Percentiles rank a stretch among this genome's conserved stretches.
Evolutionary conservation across 2,888 invertebrate species (phyloP).

Genomic region (Idaea aversata): DNA sequence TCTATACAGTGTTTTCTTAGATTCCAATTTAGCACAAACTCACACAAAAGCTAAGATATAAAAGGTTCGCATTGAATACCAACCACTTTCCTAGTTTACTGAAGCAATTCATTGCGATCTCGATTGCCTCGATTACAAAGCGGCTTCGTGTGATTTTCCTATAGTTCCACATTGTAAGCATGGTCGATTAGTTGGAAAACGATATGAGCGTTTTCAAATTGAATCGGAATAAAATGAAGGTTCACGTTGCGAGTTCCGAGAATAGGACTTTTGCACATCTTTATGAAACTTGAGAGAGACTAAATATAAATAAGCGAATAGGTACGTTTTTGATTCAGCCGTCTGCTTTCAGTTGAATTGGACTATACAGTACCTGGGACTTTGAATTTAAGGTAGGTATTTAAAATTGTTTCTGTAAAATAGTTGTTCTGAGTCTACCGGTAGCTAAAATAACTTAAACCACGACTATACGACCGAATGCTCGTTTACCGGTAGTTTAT

Average conservation of each 20-base stretch:
- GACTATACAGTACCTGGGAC: neutral
- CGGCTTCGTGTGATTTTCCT: constrained; percentile 34
- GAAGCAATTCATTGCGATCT: constrained; percentile 11
- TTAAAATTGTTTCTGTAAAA: neutral
- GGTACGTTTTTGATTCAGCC: neutral
- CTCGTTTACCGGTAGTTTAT: neutral
- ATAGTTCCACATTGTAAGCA: constrained; percentile 38
- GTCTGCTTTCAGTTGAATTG: neutral
- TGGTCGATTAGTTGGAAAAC: constrained; percentile 42
- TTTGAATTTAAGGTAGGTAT: neutral
- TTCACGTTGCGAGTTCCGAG: constrained; percentile 40
- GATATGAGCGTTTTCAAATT: constrained; percentile 36
- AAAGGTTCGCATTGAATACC: neutral
- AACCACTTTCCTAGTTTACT: constrained; percentile 5
- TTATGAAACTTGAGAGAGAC: constrained; percentile 18
- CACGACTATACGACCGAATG: neutral
- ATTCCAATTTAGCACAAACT: neutral
- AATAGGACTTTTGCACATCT: constrained; percentile 28
- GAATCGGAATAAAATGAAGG: constrained; percentile 37
- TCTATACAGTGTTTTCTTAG: neutral
- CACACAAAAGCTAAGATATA: neutral
- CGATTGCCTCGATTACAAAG: constrained; percentile 31
- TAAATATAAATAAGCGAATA: constrained; percentile 6
- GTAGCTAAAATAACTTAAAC: too few relatives aligned
- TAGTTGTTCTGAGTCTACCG: neutral